Conservation (phyloP, 2,113 vertebrate species). For the Dunckerocampus dactyliophorus region DNA sequence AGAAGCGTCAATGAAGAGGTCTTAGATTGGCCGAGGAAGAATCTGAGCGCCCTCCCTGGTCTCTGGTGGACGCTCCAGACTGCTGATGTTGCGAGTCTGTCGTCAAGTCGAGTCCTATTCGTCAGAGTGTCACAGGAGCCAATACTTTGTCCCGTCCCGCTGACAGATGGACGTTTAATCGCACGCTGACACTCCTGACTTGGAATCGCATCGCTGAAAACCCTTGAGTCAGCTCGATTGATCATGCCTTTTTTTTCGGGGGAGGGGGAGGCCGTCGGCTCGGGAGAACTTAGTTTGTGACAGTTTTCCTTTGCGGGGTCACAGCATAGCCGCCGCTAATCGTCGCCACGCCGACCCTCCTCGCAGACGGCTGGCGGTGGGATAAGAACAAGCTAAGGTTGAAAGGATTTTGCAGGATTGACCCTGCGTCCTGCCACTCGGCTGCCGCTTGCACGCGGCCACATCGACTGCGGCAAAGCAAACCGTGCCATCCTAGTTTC, state of each 20-base stretch:
- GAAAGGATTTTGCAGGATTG: conserved; percentile 58
- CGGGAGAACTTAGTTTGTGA: conserved; percentile 70
- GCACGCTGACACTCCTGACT: conserved; percentile 67
- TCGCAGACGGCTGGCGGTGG: conserved; percentile 42
- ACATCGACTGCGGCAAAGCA: no score
- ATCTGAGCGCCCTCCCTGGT: conserved; percentile 39
- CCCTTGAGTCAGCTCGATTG: conserved; percentile 69
- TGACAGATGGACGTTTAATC: conserved; percentile 77
- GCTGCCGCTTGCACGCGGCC: no score
- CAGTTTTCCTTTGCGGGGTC: conserved; percentile 72
- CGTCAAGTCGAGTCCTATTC: conserved; percentile 64
- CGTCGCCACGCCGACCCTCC: conserved; percentile 43
- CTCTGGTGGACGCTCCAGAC: conserved; percentile 48
- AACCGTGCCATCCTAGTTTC: no score
- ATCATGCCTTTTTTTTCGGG: conserved; percentile 60
- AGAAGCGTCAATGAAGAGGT: no score
- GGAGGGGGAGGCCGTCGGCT: conserved; percentile 48
- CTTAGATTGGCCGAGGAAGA: conserved; percentile 29
- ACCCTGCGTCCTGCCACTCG: conserved; percentile 24
- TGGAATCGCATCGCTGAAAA: conserved; percentile 62
- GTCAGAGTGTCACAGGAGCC: conserved; percentile 72
- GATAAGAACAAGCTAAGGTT: conserved; percentile 63
- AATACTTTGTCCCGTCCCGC: conserved; percentile 70
- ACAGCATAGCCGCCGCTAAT: conserved; percentile 46
- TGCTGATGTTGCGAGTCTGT: conserved; percentile 65